A percentile compares a stretch with the other conserved stretches of the same genome.
Conservation (phyloP, 2,113 vertebrate genomes). For the Eudyptes chrysolophus region DNA sequence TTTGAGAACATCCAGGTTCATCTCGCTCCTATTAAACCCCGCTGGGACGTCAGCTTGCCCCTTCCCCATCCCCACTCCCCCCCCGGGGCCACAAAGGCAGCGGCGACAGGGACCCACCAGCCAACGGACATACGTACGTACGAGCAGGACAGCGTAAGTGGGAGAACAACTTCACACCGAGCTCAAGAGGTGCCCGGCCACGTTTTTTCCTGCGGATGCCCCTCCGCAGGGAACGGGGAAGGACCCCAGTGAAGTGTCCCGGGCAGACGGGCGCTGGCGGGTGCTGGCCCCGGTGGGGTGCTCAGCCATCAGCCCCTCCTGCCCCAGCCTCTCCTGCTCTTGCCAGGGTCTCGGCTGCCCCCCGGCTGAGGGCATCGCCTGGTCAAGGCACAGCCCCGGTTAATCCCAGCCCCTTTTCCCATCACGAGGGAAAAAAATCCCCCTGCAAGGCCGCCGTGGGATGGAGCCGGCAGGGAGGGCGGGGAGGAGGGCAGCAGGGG, state of each 20-base stretch:
- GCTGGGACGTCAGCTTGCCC: background rate
- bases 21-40: background rate
- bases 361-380: background rate
- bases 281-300: background rate
- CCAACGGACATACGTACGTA: background rate
- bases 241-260: background rate
- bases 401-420: background rate
- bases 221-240: background rate
- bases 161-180: background rate
- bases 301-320: background rate
- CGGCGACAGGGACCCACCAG: background rate
- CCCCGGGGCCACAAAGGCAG: background rate
- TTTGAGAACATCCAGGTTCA: background rate
- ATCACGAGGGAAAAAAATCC: accelerated
- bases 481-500: background rate
- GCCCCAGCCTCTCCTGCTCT: background rate
- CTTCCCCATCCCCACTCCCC: background rate
- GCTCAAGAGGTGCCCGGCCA: background rate
- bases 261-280: background rate
- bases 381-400: background rate
- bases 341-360: background rate
- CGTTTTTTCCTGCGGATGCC: background rate
- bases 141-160: background rate
- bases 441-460: background rate
- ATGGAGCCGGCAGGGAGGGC: background rate